Base-by-base conservation (phyloP, 1,140 invertebrate genomes). In the Drosophila micromelanica region DNA sequence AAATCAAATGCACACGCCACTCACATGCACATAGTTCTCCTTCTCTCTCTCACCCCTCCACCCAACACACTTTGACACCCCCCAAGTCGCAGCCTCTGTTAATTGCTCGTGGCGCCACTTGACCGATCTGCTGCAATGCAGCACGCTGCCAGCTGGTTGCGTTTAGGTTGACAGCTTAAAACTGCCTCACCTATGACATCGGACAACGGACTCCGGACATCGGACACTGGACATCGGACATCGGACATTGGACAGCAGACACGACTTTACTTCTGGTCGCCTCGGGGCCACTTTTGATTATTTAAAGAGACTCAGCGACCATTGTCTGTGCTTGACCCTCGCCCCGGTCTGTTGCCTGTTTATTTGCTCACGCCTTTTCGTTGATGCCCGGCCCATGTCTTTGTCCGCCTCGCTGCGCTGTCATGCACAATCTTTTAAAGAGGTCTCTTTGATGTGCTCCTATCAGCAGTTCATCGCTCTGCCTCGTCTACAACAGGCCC, bases 71-170 rank as follows among this genome's bases (percentile, higher is more conserved):
- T 27, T 13, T 20, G 6, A 37, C 56, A 55, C 56, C 76, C 51
- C 5, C 12, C 17, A 23, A 43, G 54, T 57, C 43, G 23, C 55
- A 62, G 65, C 38, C 65, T 51, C 49, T 78, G 82, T 86, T 86
- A 86, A 86, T 86, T 86, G 82, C 82, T 86, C 75, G 69, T 87
- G 82, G 82, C 82, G 75, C 71, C 82, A 86, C 82, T 86, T 86
- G 82, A 86, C 82, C 82, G 82, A 82, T 68, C 84, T 87, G 73
- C 75, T 46, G 68, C 72, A 54, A 46, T 64, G 61, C 79, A 59
- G 65, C 61, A 55, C 32, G 46, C 72, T 20, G 55, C 54, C 54
- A 30, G 55, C 72, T 48, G 48, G 30, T 64, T 61, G 42, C 64
- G 59, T 32, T 52, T 75, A 42, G 72, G 76, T 43, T 76, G 80